These are phyloP conservation scores for Sceloporus undulatus DNA, from an alignment of 2,113 vertebrate genomes.

Conservation along the genomic window DNA sequence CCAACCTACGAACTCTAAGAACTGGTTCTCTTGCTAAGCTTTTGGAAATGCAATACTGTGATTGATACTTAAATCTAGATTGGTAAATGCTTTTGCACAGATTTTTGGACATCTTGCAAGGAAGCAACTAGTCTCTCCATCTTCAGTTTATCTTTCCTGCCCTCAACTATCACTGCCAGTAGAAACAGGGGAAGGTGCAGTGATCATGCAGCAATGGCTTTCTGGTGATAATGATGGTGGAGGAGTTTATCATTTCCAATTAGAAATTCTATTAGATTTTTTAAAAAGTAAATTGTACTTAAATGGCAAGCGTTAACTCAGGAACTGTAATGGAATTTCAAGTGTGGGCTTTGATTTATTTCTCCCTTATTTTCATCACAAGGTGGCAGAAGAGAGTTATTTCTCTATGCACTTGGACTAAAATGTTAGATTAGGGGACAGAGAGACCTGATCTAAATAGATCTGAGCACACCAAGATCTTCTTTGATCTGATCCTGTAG, in stretches of 20 bases:
- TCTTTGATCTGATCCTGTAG: background rate
- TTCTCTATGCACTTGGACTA: background rate
- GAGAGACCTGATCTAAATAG: background rate
- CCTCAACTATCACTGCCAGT: background rate
- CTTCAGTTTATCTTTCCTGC: too few species aligned
- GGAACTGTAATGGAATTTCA: background rate
- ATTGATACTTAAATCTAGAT: too few species aligned
- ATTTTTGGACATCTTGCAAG: too few species aligned
- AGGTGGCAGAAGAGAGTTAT: slow-evolving; percentile 19
- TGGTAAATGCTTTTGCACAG: too few species aligned
- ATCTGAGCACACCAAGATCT: background rate
- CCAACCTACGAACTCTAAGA: too few species aligned
- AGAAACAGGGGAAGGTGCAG: background rate
- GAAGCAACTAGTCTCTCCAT: too few species aligned
- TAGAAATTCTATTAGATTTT: background rate
- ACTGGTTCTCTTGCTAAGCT: too few species aligned
- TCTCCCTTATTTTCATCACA: slow-evolving; percentile 1
- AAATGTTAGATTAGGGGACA: background rate
- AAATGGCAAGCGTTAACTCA: background rate
- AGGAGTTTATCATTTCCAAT: too few species aligned
- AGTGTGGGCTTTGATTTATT: too few species aligned
- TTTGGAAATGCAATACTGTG: too few species aligned
- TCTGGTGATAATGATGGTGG: background rate
- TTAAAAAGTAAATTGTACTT: background rate
- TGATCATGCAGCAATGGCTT: background rate